Evolutionary conservation across 2,113 vertebrate genomes (phyloP), one percentile per base, ranked within the genome.

Genomic region (Macquaria ambigua): DNA sequence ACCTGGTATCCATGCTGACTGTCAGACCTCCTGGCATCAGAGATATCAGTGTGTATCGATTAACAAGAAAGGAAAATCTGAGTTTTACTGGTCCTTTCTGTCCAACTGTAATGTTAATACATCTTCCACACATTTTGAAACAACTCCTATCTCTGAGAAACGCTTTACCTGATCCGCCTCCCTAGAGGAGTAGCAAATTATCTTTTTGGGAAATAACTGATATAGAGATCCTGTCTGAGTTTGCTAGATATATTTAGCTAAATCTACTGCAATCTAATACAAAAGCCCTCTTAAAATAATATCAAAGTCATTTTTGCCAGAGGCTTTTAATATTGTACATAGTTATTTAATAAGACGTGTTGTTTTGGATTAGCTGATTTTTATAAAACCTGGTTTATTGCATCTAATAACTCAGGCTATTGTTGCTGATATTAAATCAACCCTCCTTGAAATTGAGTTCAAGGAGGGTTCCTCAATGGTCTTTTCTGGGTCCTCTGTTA

Each of bases 51-150:
- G 8, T 43, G n/a, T 50, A 34, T 70, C 15, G 16, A 70, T 31
- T 37, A 31, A 62, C 53, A 55, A 67, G 43, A 70, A 53, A 53
- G 52, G 20, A 74, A 62, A 61, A n/a, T 25, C 31, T 59, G 41
- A 28, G 64, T 28, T 66, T 55, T 18, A 18, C 21, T 34, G 31
- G 31, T 34, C 31, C 31, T 34, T 34, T 34, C 31, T 34, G 31
- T 34, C 31, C 3, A 34, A 34, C 31, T 34, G 31, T 34, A 34
- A 34, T 34, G 31, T 34, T 34, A 34, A 34, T 34, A 34, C 25
- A 18, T 21, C 43, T 61, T 12, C 6, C 15, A 53, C 28, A 39
- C 3, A 64, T 68, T 63, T 16, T 64, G n/a, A 16, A 43, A 20
- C 14, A 43, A n/a, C n/a, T n/a, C n/a, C 6, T 21, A 5, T 59